Evolutionary conservation across 92 coral and sea anemone genomes (phyloP).

Genomic region (Montipora capitata): DNA sequence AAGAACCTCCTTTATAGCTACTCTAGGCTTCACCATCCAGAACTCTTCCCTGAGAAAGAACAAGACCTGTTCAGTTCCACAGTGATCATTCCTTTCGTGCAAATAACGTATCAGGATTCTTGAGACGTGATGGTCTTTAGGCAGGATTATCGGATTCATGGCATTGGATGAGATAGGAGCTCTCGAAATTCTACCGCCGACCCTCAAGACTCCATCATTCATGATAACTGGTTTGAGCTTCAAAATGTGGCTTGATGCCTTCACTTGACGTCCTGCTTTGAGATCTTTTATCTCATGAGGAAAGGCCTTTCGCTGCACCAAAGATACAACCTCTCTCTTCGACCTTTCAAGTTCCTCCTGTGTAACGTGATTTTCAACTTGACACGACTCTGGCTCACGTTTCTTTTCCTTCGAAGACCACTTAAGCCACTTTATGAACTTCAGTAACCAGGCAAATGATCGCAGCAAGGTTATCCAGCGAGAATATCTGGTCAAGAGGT

Average conservation of each 20-base stretch:
- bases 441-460: too few relatives aligned
- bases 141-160: conserved; percentile 62
- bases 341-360: background rate
- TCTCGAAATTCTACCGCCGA: background rate
- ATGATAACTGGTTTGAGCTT: background rate
- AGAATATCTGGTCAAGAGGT: too few relatives aligned
- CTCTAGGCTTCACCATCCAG: conserved; percentile 71
- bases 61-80: conserved; percentile 69
- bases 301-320: background rate
- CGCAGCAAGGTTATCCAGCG: too few relatives aligned
- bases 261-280: background rate
- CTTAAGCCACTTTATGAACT: too few relatives aligned
- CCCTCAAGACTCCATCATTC: background rate
- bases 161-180: conserved; percentile 67
- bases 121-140: conserved; percentile 53
- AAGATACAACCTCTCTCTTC: background rate
- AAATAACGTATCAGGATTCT: conserved; percentile 45
- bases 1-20: conserved; percentile 54
- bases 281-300: background rate
- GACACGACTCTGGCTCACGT: too few relatives aligned
- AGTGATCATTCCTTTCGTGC: conserved; percentile 63
- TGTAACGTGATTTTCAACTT: background rate
- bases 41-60: conserved; percentile 51
- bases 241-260: background rate
- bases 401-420: too few relatives aligned